Evolutionary conservation across 2,797 vertebrate species (phyloP), one percentile per base, ranked within the genome.

Genomic region (Ctenosaura bakeri): DNA sequence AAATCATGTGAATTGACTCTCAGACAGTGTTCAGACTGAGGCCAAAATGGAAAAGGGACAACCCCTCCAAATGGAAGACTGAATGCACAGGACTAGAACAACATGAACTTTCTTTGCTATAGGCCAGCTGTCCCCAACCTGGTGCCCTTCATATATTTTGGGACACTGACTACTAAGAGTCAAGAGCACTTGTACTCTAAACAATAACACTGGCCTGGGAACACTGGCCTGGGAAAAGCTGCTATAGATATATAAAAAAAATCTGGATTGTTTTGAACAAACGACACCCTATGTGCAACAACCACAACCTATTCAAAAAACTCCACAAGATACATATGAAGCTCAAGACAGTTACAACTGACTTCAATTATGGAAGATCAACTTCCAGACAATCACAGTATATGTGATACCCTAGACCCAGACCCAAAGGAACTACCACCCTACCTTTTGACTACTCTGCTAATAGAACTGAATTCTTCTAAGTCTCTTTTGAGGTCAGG

Each of bases 21-120:
- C 50, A 42, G 52, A 26, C 54, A 22, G n/a, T n/a, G 62, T 46
- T 83, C 56, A 83, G n/a, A 32, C 3, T 74, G 32, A 14, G 59
- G 42, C n/a, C 59, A 85, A 66, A 85, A 89, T 7, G 32, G 50
- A 59, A 35, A 56, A n/a, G 59, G 59, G n/a, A 78, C 46, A 84
- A 84, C 10, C 32, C 24, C n/a, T 52, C n/a, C 16, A 77, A 64
- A 66, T 77, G 22, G 42, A 84, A 38, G 56, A 52, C 29, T 52
- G 78, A 83, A 62, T 42, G 24, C 22, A 83, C 26, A 62, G 32
- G 8, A 10, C 35, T 78, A 10, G 42, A 38, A 29, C 26, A 29
- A 80, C 20, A 9, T 66, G 24, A 22, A 8, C 2, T 69, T 84
- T 20, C 14, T 77, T 89, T 64, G 59, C 46, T 66, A n/a, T 35